Conservation (phyloP, 1,140 invertebrate species). For the Papilio machaon region DNA sequence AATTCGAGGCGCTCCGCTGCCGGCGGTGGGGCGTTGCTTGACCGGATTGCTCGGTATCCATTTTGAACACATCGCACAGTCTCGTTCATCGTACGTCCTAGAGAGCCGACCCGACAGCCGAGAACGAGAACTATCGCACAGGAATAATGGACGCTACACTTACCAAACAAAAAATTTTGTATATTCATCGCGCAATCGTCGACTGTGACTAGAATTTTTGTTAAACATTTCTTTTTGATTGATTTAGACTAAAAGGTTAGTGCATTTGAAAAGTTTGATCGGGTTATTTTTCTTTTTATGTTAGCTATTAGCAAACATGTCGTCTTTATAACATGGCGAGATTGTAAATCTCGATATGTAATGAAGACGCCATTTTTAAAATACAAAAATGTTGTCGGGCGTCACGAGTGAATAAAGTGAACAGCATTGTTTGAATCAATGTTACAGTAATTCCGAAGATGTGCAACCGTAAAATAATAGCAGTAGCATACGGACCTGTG, state of each 20-base stretch:
- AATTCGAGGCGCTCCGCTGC: background rate
- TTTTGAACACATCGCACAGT: conserved; percentile 16
- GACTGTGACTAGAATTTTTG: conserved; percentile 30
- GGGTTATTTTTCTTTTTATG: background rate
- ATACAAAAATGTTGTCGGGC: conserved; percentile 19
- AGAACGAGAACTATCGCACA: conserved; percentile 10
- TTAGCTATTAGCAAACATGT: conserved; percentile 20
- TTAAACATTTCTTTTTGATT: conserved; percentile 20
- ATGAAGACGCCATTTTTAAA: background rate
- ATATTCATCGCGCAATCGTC: conserved; percentile 13
- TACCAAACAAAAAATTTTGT: conserved; percentile 13
- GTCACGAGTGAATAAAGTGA: conserved; percentile 26
- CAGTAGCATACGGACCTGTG: background rate
- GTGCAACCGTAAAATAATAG: background rate
- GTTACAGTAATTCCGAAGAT: background rate
- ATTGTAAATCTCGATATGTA: background rate
- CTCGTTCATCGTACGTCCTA: conserved; percentile 27
- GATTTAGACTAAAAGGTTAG: conserved; percentile 30
- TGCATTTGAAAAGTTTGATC: conserved; percentile 24
- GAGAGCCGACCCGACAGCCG: conserved; percentile 2
- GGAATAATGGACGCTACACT: conserved; percentile 26
- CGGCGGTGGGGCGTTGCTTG: conserved; percentile 28
- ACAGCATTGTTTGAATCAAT: background rate
- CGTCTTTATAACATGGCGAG: background rate
- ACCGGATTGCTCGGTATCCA: conserved; percentile 1